These are phyloP conservation scores for Neomonachus schauinslandi DNA, from an alignment of 2,113 vertebrate species.

Conservation along the genomic window DNA sequence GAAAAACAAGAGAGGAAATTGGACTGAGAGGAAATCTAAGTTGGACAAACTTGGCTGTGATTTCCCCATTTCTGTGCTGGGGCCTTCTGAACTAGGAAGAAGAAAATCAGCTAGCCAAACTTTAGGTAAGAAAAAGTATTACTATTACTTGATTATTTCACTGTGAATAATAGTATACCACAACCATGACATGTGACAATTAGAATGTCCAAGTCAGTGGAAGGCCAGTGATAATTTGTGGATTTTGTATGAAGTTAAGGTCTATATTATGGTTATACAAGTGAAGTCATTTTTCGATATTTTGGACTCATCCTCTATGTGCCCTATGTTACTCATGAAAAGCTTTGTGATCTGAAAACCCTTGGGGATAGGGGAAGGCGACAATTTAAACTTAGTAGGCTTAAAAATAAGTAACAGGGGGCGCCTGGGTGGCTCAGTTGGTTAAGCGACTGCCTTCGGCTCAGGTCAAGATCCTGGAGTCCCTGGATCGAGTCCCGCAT, in stretches of 20 bases:
- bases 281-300: neutral
- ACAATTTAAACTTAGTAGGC: constrained; percentile 23
- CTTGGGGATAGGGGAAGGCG: neutral
- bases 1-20: neutral
- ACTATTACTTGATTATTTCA: constrained; percentile 32
- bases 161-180: constrained; percentile 9
- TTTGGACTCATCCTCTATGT: neutral
- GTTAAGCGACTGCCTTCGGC: no score
- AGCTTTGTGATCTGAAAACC: constrained; percentile 30
- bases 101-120: neutral
- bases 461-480: no score
- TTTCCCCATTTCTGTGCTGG: neutral
- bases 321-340: neutral
- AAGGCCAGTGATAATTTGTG: neutral
- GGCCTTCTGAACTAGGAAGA: neutral
- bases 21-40: neutral
- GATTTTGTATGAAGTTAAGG: constrained; percentile 17
- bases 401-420: constrained; percentile 24
- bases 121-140: constrained; percentile 3
- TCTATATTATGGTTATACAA: constrained; percentile 1
- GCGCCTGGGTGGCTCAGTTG: no score
- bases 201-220: neutral
- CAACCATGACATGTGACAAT: neutral
- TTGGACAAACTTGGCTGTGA: neutral
- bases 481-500: no score